phyloP scores from a whole-genome alignment of 2,797 vertebrate genomes.

The Pipistrellus nathusii region DNA sequence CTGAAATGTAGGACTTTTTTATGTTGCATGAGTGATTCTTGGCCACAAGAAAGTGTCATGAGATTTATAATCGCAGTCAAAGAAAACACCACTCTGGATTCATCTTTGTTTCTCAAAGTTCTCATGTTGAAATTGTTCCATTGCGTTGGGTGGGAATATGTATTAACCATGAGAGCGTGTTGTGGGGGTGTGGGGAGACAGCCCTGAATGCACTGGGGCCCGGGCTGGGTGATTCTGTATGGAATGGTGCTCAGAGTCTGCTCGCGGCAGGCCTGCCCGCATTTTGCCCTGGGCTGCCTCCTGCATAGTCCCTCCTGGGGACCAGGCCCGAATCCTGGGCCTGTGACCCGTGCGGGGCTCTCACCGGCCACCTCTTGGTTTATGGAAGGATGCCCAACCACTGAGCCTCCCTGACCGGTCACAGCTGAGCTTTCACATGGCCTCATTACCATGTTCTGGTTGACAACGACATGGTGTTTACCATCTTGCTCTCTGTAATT shows the following conservation, averaged over 20 bases:
- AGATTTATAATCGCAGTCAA: slow-evolving; percentile 15
- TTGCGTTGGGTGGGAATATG: not conserved
- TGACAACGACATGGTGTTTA: not conserved
- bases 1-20: not conserved
- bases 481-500: not conserved
- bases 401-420: not conserved
- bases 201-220: not conserved
- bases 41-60: not conserved
- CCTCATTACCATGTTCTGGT: not conserved
- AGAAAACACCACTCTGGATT: not conserved
- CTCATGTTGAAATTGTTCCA: not conserved
- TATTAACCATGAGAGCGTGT: not conserved
- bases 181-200: not conserved
- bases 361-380: not conserved
- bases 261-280: not conserved
- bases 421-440: not conserved
- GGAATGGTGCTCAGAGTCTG: not conserved
- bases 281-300: not conserved
- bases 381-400: not conserved
- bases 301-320: no score
- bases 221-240: not conserved
- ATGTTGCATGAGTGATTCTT: slow-evolving; percentile 8
- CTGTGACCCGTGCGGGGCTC: not conserved
- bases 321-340: no score
- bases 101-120: slow-evolving; percentile 1